Percentiles rank a stretch among this genome's conserved stretches.
Evolutionary conservation across 1,140 invertebrate species (phyloP).

Genomic region (Drosophila truncata): DNA sequence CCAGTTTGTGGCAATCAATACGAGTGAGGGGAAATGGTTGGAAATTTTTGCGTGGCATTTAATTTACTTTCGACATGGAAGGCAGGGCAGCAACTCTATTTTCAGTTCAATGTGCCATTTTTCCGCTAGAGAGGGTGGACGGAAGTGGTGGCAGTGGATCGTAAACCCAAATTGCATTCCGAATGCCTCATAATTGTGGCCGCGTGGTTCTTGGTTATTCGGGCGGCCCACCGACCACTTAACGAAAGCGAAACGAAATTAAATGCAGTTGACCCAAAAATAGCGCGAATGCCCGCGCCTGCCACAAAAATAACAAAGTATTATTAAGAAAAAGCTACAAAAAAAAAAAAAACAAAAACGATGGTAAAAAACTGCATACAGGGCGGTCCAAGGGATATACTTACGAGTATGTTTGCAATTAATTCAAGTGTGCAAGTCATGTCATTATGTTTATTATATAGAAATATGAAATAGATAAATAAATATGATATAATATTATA

Average conservation of each 20-base stretch:
- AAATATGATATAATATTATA: too few relatives aligned
- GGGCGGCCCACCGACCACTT: constrained; percentile 44
- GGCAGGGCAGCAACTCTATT: constrained; percentile 28
- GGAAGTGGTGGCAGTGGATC: constrained; percentile 23
- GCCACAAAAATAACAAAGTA: constrained; percentile 23
- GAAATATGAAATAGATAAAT: not conserved
- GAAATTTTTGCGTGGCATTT: not conserved
- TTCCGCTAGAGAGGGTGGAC: constrained; percentile 5
- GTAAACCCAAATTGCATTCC: constrained; percentile 76
- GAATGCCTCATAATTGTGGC: constrained; percentile 61
- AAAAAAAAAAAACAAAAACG: constrained; percentile 1
- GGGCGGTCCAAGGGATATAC: not conserved
- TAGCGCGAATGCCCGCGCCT: constrained; percentile 43
- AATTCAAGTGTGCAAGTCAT: not conserved
- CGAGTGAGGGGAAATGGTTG: not conserved
- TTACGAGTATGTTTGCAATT: not conserved
- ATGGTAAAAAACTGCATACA: constrained; percentile 5
- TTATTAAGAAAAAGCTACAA: constrained; percentile 17
- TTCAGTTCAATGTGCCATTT: constrained; percentile 40
- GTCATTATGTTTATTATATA: not conserved
- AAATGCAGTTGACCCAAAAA: constrained; percentile 80
- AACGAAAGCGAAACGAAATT: constrained; percentile 76
- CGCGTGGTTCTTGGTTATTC: constrained; percentile 43
- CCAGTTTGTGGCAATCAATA: constrained; percentile 19
- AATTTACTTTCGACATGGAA: constrained; percentile 41